Evolutionary conservation across 2,888 invertebrate species (phyloP).

Genomic region (Teleogryllus oceanicus): DNA sequence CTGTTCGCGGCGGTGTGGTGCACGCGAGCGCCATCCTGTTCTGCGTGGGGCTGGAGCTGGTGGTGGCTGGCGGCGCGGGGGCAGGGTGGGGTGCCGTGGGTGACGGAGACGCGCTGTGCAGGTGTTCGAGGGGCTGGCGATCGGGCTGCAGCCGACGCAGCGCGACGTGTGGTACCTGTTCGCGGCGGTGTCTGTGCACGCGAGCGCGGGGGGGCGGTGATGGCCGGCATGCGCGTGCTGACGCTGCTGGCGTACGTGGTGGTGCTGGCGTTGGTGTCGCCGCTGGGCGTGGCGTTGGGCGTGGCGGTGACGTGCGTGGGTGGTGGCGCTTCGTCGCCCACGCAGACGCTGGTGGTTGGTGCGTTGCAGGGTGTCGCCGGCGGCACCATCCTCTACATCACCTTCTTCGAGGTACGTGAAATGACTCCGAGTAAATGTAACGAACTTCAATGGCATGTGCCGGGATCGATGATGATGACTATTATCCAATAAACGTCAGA

Average conservation of each 20-base stretch:
- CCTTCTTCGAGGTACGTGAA: slow-evolving; percentile 50
- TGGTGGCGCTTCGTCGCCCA: slow-evolving; percentile 37
- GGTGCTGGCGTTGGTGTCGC: slow-evolving; percentile 51
- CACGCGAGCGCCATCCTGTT: slow-evolving; percentile 37
- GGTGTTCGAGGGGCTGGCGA: slow-evolving; percentile 54
- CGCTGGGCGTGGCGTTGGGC: slow-evolving; percentile 52
- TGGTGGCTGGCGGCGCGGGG: slow-evolving; percentile 46
- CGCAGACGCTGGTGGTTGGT: slow-evolving; percentile 48
- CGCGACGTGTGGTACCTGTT: slow-evolving; percentile 54
- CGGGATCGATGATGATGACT: neutral
- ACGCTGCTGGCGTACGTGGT: slow-evolving; percentile 50
- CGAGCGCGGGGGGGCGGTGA: slow-evolving; percentile 52
- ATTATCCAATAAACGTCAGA: too few species aligned
- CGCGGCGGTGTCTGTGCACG: slow-evolving; percentile 53
- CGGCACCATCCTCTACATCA: slow-evolving; percentile 53
- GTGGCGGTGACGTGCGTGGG: slow-evolving; percentile 48
- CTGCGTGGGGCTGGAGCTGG: slow-evolving; percentile 54
- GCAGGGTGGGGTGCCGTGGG: too few species aligned
- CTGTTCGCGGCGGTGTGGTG: too few species aligned
- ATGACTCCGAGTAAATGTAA: neutral
- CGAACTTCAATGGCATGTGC: neutral
- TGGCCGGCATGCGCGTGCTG: slow-evolving; percentile 47
- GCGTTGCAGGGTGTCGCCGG: slow-evolving; percentile 52
- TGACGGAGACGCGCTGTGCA: too few species aligned
- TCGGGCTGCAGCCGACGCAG: slow-evolving; percentile 50